Evolutionary conservation across 2,113 vertebrate genomes (phyloP).

Genomic region (Oryzias curvinotus): DNA sequence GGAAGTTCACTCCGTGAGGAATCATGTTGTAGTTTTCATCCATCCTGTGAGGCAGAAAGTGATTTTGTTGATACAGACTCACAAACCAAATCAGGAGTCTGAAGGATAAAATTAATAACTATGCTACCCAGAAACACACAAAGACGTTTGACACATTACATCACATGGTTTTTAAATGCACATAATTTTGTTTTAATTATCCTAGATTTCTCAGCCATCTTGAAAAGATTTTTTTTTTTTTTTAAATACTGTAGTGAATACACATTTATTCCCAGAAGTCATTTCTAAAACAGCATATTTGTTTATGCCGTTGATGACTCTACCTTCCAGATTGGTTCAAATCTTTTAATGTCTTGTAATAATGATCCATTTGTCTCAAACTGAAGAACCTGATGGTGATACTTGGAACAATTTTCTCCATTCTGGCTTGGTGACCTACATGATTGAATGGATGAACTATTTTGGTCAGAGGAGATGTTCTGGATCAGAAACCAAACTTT

Average conservation of each 20-base stretch:
- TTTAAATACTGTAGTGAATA: no score
- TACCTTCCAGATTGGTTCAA: no score
- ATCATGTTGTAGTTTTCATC: conserved; percentile 85
- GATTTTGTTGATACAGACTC: background rate
- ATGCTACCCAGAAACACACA: no score
- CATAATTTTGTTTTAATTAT: no score
- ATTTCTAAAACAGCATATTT: no score
- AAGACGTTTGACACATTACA: no score
- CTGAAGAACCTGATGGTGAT: conserved; percentile 47
- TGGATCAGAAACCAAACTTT: conserved; percentile 55
- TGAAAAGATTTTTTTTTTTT: no score
- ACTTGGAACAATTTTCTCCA: conserved; percentile 25
- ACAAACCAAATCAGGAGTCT: background rate
- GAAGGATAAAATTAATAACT: no score
- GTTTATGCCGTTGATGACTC: conserved; percentile 6
- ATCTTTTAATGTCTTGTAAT: conserved; percentile 3
- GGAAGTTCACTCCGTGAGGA: conserved; percentile 85
- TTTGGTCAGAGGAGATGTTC: conserved; percentile 43
- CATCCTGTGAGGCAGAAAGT: conserved; percentile 71
- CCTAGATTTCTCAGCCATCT: no score
- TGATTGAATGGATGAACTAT: conserved; percentile 65
- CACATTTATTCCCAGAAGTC: no score
- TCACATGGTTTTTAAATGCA: no score
- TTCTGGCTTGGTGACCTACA: conserved; percentile 17
- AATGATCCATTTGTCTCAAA: conserved; percentile 24